Evolutionary conservation across 2,888 invertebrate genomes (phyloP).

Genomic region (Bimastos eiseni): DNA sequence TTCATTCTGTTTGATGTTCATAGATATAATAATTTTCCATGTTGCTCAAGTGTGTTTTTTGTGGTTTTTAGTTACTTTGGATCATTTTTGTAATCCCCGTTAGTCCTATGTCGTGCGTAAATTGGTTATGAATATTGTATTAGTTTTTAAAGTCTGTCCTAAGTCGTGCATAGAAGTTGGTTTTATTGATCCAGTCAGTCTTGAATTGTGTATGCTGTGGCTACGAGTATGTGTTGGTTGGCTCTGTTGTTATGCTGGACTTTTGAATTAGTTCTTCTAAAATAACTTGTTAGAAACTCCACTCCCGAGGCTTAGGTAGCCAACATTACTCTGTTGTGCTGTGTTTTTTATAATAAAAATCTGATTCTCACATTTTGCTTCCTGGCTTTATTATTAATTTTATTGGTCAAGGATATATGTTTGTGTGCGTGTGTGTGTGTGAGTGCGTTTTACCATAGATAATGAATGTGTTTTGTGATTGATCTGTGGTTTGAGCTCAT

Average conservation of each 20-base stretch:
- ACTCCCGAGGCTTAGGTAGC: not conserved
- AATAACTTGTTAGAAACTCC: not conserved
- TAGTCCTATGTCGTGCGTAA: not conserved
- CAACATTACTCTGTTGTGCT: not conserved
- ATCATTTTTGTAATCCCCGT: not conserved
- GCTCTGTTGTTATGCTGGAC: not conserved
- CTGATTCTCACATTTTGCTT: not conserved
- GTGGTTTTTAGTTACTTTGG: not conserved
- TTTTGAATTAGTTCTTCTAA: not conserved
- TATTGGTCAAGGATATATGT: not conserved
- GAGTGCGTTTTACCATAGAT: not conserved
- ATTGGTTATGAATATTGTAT: not conserved
- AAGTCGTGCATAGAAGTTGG: not conserved
- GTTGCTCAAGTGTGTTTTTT: slow-evolving; percentile 13
- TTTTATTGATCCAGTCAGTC: not conserved
- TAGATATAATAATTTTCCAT: not conserved
- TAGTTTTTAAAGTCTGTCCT: not conserved
- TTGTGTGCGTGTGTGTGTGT: not conserved
- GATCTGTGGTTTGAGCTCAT: not conserved
- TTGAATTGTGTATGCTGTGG: not conserved
- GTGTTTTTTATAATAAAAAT: not conserved
- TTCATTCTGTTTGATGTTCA: not conserved
- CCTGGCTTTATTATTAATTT: not conserved
- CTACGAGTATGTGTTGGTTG: not conserved
- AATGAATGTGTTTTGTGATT: not conserved